Base-by-base conservation (phyloP, 2,113 vertebrate species). In the Calyptomena viridis region DNA sequence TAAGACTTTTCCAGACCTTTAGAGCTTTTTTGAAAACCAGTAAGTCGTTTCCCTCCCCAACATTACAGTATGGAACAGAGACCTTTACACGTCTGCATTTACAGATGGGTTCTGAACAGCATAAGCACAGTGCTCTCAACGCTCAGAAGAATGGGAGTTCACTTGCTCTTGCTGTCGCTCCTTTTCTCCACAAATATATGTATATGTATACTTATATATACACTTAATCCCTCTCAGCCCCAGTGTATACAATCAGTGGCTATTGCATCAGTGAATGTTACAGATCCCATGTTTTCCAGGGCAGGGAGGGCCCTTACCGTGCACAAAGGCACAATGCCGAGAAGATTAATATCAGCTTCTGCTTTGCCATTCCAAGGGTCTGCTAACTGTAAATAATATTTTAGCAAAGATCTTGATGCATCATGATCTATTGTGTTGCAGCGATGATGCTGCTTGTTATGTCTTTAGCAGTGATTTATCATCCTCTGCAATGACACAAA, bases 401-500 rank as follows among this genome's bases (percentile, higher is more conserved):
- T 95, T 94, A 97, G 96, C 96, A 95, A 97, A 97, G 96, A 97
- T 97, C 47, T 82, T 96, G 97, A 96, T 97, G 90, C 96, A 97
- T 97, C 97, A 96, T 97, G 97, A 98, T 97, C 97, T 97, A 98
- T 98, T 97, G 96, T 95, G 83, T 72, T 87, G 97, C 84, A 96
- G 97, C 5, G 27, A 95, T 94, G 93, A 97, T 97, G 94, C 95
- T 96, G 96, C 96, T 97, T 95, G 97, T 97, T 97, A 90, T 90
- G 96, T 97, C 97, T 97, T 97, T 95, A 90, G 66, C 71, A 75
- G 96, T 97, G 97, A 98, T 98, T 97, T 97, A 97, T 98, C 97
- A 97, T 97, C 94, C 96, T 97, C 96, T 95, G 95, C 90, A 88
- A 96, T 96, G 96, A 97, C 97, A 98, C 98, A 97, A 97, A 97